Base-by-base conservation (phyloP, 2,888 invertebrate genomes). In the Parnassius glacialis region DNA sequence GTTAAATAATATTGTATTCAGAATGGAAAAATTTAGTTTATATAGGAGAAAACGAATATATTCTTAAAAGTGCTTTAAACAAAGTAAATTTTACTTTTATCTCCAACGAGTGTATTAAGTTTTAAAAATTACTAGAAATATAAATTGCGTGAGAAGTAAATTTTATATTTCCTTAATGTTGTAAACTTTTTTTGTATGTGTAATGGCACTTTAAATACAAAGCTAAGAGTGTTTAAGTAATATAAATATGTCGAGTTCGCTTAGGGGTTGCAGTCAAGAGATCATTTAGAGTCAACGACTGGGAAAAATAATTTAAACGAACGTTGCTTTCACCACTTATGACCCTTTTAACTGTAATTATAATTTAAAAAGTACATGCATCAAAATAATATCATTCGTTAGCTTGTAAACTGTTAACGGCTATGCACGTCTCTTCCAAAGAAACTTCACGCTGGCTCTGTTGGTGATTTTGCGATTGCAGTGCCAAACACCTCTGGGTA, bases 171-270 rank as follows among this genome's bases (percentile, higher is more conserved):
- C 34, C 1, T 34, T 34, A 34, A 34, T 7, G 5, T 16, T 9
- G 20, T 13, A 50, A 52, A 9, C 9, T 52, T 52, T 45, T 44
- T 58, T 42, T 25, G 16, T 47, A 52, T 41, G 41, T 16, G 52
- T 56, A 56, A 61, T 56, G 56, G 52, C 52, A 56, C 56, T 56
- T 56, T 56, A 61, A 45, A 52, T 52, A 42, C 51, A 61, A 56
- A 61, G 60, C 50, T 34, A 61, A 61, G 56, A 61, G 61, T 61
- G 61, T 61, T 56, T 61, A 61, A 61, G 61, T 41, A 61, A 61
- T 52, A 56, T 61, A 56, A 61, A 61, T 61, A 61, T 56, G 56
- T 56, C 55, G 61, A 56, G 47, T 61, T 52, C 52, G 42, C 45
- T 43, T 45, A 61, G 52, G 56, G 61, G 56, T 56, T 61, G 41